These are phyloP conservation scores for Drosophila tristis DNA, from an alignment of 1,140 invertebrate species.

Conservation along the genomic window DNA sequence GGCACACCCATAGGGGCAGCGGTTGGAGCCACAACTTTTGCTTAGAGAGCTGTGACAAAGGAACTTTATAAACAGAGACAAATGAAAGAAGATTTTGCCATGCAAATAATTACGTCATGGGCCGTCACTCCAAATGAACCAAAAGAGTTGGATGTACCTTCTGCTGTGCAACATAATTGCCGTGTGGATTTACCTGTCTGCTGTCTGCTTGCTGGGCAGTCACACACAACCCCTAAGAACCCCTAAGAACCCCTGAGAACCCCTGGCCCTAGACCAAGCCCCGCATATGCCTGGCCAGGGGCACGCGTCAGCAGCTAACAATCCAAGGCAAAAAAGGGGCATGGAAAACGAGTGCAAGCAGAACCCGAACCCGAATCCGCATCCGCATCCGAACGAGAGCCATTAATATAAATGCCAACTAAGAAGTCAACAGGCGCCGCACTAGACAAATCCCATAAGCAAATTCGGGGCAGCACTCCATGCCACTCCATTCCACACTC, in stretches of 20 bases:
- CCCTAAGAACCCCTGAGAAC: no score
- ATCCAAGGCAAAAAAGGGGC: background rate
- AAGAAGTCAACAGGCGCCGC: constrained; percentile 70
- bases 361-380: constrained; percentile 15
- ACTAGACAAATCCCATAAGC: constrained; percentile 64
- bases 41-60: no score
- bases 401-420: constrained; percentile 78
- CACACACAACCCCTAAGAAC: no score
- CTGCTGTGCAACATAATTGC: constrained; percentile 68
- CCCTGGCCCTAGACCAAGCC: no score
- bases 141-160: no score
- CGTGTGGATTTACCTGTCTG: constrained; percentile 34
- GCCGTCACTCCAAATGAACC: no score
- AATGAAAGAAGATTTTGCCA: no score
- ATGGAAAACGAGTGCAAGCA: constrained; percentile 1
- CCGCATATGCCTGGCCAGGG: constrained; percentile 22
- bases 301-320: constrained; percentile 31
- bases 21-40: no score
- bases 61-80: no score
- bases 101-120: no score
- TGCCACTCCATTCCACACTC: constrained; percentile 3
- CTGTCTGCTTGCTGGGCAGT: no score
- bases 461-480: constrained; percentile 44
- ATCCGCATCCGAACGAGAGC: constrained; percentile 24
- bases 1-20: no score